A percentile compares a stretch with the other conserved stretches of the same genome.
Evolutionary conservation across 2,888 invertebrate species (phyloP).

Genomic region (Periphyllus acericola): DNA sequence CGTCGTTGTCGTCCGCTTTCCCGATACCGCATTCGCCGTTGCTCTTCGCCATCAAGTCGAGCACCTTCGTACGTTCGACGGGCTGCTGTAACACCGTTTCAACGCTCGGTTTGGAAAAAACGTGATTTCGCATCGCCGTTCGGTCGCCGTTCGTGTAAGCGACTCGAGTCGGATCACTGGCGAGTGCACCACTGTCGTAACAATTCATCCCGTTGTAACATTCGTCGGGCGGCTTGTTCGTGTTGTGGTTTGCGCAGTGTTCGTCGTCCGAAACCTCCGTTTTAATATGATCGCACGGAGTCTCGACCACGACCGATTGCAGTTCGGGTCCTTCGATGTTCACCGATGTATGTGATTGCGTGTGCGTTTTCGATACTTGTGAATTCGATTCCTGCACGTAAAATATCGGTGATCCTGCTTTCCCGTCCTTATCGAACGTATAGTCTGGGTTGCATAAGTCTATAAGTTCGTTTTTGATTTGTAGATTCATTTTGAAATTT

Average conservation of each 20-base stretch:
- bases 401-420: background rate
- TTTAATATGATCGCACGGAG: background rate
- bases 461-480: conserved; percentile 10
- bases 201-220: background rate
- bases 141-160: conserved; percentile 22
- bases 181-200: no score
- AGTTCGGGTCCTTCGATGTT: no score
- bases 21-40: no score
- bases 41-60: no score
- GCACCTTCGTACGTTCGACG: no score
- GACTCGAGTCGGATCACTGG: no score
- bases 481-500: conserved; percentile 21
- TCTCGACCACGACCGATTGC: background rate
- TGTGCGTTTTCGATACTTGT: background rate
- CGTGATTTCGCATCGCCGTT: conserved; percentile 9
- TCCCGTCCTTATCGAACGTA: conserved; percentile 6
- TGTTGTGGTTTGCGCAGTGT: background rate
- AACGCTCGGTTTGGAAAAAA: conserved; percentile 6
- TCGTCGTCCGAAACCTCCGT: background rate
- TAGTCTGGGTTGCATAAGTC: background rate
- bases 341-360: no score
- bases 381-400: background rate
- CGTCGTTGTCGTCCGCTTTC: no score
- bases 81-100: background rate
- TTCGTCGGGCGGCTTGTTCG: background rate